A percentile compares a stretch with the other conserved stretches of the same genome.
Evolutionary conservation across 2,888 invertebrate species (phyloP).

Genomic region (Argyra leucocephala): DNA sequence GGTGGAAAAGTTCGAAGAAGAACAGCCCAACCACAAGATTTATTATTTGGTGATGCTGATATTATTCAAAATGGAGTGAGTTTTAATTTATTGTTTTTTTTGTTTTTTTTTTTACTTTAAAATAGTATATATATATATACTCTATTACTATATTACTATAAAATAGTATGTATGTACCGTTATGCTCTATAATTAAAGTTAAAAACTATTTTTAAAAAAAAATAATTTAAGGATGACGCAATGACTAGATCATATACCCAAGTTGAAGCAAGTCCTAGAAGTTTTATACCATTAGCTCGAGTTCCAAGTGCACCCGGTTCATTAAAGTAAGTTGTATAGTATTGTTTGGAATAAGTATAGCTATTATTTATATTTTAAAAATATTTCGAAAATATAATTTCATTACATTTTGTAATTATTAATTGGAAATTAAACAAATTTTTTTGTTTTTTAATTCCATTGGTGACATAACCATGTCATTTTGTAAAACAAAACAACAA

Average conservation of each 20-base stretch:
- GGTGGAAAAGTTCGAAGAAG: conserved; percentile 52
- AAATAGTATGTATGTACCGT: too few species aligned
- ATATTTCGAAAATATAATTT: too few species aligned
- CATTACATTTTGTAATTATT: too few species aligned
- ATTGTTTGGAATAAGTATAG: too few species aligned
- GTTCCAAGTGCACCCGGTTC: conserved; percentile 70
- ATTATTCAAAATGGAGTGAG: conserved; percentile 30
- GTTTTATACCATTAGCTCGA: conserved; percentile 46
- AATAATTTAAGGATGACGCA: conserved; percentile 27
- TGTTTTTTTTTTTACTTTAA: conserved; percentile 13
- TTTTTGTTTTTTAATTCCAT: too few species aligned
- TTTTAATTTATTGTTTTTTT: conserved; percentile 12
- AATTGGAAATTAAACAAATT: too few species aligned
- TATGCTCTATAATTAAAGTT: conserved; percentile 1
- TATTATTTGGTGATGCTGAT: conserved; percentile 51
- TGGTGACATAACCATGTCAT: too few species aligned
- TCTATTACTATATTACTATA: conserved; percentile 5
- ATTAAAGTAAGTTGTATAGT: conserved; percentile 56
- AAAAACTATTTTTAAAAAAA: background rate
- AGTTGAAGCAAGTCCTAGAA: conserved; percentile 27
- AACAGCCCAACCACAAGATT: conserved; percentile 59
- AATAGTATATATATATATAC: too few species aligned
- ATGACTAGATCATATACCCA: conserved; percentile 34
- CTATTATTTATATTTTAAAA: too few species aligned
- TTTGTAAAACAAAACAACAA: too few species aligned